Evolutionary conservation across 2,797 vertebrate species (phyloP).

Genomic region (Takifugu rubripes): DNA sequence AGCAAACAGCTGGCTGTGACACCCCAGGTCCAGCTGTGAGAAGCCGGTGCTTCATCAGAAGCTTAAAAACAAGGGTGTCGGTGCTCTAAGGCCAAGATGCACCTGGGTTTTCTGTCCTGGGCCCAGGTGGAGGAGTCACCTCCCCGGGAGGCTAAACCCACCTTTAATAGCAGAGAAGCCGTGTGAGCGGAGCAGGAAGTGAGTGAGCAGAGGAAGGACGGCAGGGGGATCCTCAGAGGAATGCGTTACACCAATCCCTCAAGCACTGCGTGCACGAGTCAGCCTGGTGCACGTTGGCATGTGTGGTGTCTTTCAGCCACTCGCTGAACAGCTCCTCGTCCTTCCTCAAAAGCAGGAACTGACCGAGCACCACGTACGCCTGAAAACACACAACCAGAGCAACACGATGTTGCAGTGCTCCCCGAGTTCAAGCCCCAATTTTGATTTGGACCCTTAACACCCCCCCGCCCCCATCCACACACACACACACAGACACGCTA

Average conservation of each 20-base stretch:
- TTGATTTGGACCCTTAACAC: too few relatives aligned
- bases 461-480: too few relatives aligned
- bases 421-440: too few relatives aligned
- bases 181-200: slow-evolving; percentile 2
- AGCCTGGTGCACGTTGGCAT: slow-evolving; percentile 59
- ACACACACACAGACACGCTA: too few relatives aligned
- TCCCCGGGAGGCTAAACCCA: too few relatives aligned
- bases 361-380: slow-evolving; percentile 68
- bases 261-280: slow-evolving; percentile 61
- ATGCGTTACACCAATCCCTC: slow-evolving; percentile 70
- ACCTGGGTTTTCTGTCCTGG: too few relatives aligned
- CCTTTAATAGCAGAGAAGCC: too few relatives aligned
- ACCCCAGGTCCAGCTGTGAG: background rate
- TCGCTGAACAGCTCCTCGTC: slow-evolving; percentile 65
- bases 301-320: slow-evolving; percentile 69
- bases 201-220: background rate
- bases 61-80: background rate
- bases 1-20: background rate
- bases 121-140: too few relatives aligned
- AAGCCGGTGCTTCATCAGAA: background rate
- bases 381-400: slow-evolving; percentile 14
- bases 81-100: background rate
- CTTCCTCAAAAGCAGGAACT: slow-evolving; percentile 69
- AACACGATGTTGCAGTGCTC: background rate
- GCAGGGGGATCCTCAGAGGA: slow-evolving; percentile 55